Conservation (phyloP, 1,140 invertebrate genomes). For the Holcopasites calliopsidis region DNA sequence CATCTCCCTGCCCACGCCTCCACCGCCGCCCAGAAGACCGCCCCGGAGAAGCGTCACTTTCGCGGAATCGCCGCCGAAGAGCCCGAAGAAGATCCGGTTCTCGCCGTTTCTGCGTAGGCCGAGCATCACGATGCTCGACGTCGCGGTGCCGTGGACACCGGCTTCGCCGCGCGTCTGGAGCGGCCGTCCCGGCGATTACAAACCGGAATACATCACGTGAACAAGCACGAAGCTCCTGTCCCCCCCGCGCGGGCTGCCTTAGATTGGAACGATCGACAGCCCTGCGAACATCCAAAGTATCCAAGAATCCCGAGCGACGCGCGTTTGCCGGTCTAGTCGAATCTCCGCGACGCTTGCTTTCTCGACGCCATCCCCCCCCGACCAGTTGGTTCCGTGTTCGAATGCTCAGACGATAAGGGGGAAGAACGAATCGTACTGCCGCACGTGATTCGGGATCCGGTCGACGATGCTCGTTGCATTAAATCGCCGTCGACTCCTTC, state of each 20-base stretch:
- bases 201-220: conserved; percentile 76
- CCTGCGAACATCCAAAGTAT: neutral
- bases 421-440: neutral
- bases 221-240: neutral
- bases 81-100: conserved; percentile 60
- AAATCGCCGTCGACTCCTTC: neutral
- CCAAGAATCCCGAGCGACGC: conserved; percentile 7
- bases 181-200: conserved; percentile 58
- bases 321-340: conserved; percentile 42
- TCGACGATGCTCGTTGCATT: neutral
- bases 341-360: conserved; percentile 22
- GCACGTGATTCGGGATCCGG: conserved; percentile 3
- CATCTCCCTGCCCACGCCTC: conserved; percentile 70
- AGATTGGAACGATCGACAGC: neutral
- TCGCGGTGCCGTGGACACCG: conserved; percentile 76
- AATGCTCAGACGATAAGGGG: neutral
- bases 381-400: neutral
- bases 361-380: conserved; percentile 17
- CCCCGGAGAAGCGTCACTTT: conserved; percentile 75
- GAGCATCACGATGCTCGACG: conserved; percentile 68
- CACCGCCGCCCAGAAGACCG: conserved; percentile 70
- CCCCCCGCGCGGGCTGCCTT: neutral
- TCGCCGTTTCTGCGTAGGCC: conserved; percentile 46
- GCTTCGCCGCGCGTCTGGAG: conserved; percentile 73
- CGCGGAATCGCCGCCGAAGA: conserved; percentile 74